Percentiles rank a stretch among this genome's conserved stretches.
Conservation (phyloP, 2,113 vertebrate genomes). For the Plecturocebus donacophilus region DNA sequence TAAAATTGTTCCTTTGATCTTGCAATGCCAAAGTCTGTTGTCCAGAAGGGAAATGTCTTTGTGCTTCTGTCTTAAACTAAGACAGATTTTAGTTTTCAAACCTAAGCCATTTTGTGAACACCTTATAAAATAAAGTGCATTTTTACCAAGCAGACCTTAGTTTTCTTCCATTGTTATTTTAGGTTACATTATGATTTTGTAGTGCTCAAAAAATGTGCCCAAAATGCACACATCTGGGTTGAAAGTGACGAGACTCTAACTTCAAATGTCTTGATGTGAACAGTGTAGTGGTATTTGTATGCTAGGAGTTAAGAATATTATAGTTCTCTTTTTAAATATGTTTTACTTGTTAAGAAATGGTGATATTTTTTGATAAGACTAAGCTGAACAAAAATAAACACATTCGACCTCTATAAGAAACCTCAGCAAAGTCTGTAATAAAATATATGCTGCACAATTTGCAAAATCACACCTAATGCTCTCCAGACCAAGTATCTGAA, state of each 20-base stretch:
- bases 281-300: background rate
- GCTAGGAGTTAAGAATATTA: background rate
- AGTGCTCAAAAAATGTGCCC: background rate
- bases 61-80: slow-evolving; percentile 53
- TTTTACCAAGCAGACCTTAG: slow-evolving; percentile 53
- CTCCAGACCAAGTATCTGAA: background rate
- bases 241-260: background rate
- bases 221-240: slow-evolving; percentile 16
- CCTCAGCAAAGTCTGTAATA: background rate
- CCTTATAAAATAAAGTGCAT: slow-evolving; percentile 40
- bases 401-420: slow-evolving; percentile 4
- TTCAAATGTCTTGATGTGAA: background rate
- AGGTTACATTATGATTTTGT: background rate
- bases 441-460: background rate
- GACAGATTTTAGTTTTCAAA: slow-evolving; percentile 60
- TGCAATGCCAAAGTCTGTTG: slow-evolving; percentile 48
- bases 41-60: slow-evolving; percentile 61
- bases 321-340: background rate
- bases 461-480: background rate
- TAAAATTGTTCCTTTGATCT: slow-evolving; percentile 79
- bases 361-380: background rate
- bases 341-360: background rate
- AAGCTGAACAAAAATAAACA: background rate
- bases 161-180: slow-evolving; percentile 70
- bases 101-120: slow-evolving; percentile 53